phyloP scores from a whole-genome alignment of 2,113 vertebrate genomes.

The Falco punctatus region DNA sequence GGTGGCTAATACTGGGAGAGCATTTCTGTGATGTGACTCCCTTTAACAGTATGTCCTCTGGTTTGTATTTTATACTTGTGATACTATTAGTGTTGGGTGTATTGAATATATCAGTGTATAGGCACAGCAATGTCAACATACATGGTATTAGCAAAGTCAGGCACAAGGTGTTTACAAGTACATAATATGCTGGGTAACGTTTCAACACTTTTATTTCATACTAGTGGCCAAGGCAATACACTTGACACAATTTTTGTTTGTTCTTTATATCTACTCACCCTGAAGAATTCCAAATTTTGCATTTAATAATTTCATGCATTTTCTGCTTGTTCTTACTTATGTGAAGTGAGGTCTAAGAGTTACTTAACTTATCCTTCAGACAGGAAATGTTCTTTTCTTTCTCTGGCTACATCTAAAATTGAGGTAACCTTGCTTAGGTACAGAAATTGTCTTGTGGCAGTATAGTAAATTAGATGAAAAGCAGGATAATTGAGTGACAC shows the following conservation, averaged over 20 bases:
- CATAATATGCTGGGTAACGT: not conserved
- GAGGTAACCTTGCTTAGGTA: not conserved
- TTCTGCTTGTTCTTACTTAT: not conserved
- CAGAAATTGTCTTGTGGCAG: not conserved
- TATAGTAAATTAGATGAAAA: not conserved
- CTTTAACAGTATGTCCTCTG: not conserved
- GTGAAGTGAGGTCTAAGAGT: not conserved
- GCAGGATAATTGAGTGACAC: not conserved
- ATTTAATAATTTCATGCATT: not conserved
- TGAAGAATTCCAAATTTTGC: not conserved
- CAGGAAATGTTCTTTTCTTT: not conserved
- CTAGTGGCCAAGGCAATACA: not conserved
- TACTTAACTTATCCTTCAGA: not conserved
- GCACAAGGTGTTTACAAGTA: not conserved
- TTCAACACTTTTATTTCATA: not conserved
- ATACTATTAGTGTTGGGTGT: not conserved
- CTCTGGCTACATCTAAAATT: not conserved
- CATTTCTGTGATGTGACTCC: not conserved
- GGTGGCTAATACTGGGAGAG: not conserved
- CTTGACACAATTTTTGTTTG: not conserved
- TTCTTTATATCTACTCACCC: not conserved
- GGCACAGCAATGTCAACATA: not conserved
- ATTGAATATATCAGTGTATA: not conserved
- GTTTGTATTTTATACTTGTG: not conserved
- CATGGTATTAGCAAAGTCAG: not conserved